A percentile compares a stretch with the other conserved stretches of the same genome.
phyloP scores from a whole-genome alignment of 2,888 invertebrate species.

The Tinea semifulvella region DNA sequence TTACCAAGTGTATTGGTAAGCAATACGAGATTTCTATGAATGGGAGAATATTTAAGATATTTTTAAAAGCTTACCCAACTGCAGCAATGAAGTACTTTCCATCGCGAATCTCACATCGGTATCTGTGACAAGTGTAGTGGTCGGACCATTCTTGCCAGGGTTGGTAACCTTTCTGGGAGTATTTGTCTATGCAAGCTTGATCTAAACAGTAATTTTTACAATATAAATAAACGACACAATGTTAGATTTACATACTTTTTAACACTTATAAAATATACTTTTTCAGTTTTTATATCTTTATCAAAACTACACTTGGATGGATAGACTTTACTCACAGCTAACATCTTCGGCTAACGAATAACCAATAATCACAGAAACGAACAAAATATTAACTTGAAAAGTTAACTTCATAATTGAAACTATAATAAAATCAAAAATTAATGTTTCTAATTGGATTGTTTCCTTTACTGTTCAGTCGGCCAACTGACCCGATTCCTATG shows the following conservation, averaged over 20 bases:
- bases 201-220: conserved; percentile 27
- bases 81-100: conserved; percentile 61
- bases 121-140: conserved; percentile 57
- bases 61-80: conserved; percentile 46
- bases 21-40: too few relatives aligned
- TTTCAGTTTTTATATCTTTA: too few relatives aligned
- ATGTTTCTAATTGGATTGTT: too few relatives aligned
- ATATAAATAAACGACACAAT: too few relatives aligned
- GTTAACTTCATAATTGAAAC: conserved; percentile 31
- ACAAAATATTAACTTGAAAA: conserved; percentile 22
- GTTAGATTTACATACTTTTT: too few relatives aligned
- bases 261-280: too few relatives aligned
- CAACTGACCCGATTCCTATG: neutral
- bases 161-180: conserved; percentile 60
- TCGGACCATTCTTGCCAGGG: conserved; percentile 64
- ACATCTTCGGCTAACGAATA: conserved; percentile 40
- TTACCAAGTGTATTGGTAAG: too few relatives aligned
- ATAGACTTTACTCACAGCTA: conserved; percentile 53
- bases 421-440: too few relatives aligned
- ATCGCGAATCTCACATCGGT: conserved; percentile 56
- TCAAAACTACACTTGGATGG: too few relatives aligned
- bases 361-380: conserved; percentile 27
- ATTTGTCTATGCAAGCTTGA: conserved; percentile 60
- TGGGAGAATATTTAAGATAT: too few relatives aligned
- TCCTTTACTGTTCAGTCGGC: neutral